Base-by-base conservation (phyloP, 2,888 invertebrate genomes). In the Ommatoiulus sabulosus region DNA sequence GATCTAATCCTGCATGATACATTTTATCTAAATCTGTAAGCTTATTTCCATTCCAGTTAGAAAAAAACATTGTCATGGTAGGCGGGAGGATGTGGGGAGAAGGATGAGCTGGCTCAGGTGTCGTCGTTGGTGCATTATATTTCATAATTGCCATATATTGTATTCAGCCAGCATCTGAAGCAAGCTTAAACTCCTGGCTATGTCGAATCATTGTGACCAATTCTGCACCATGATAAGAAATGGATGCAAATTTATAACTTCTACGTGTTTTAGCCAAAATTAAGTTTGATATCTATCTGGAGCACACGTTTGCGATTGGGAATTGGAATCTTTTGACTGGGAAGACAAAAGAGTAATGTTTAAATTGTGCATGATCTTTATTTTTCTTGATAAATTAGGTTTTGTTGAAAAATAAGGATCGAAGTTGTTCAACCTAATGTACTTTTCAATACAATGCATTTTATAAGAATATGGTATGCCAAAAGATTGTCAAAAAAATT, bases 11-110 rank as follows among this genome's bases (percentile, higher is more conserved):
- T 72, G 7, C 24, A 8, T 24, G 72, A 72, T 72, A n/a, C 24
- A 24, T 72, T 72, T 72, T 24, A 72, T 72, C 72, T 72, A 72
- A 72, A 72, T 72, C 72, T 72, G 72, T 72, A 6, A 72, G 72
- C 72, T 72, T 10, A 72, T 24, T 72, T 24, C 24, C 72, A 10
- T 72, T 24, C 12, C 24, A 72, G 24, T 72, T 24, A 24, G 24
- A 24, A 35, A 72, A 72, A 72, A 72, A 4, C 52, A 4, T 15
- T 4, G 24, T 63, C 24, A 72, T 72, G 24, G 3, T 72, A 24
- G 35, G 24, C 10, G 24, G 35, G 72, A 72, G 72, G 12, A 20
- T 6, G 15, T 63, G 20, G n/a, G 5, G 5, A 63, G 15, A 17
- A 7, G n/a, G 63, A 6, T 20, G 72, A 24, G n/a, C 24, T 24